These are phyloP conservation scores for Phacellophora camtschatica DNA, from an alignment of 30 jellyfish, hydroid and myxozoan species.

Conservation along the genomic window DNA sequence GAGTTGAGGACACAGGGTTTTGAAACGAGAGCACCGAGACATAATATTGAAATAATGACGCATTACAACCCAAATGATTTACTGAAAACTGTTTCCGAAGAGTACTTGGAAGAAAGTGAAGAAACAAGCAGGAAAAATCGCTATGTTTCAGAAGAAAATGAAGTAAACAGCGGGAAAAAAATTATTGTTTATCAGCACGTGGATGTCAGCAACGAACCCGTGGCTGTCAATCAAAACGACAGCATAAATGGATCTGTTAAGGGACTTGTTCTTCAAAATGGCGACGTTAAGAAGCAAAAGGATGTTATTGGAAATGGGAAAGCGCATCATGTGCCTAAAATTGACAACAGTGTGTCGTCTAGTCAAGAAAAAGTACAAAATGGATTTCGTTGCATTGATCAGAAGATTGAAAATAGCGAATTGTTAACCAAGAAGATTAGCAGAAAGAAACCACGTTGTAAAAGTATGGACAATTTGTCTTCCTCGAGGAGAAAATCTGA, in stretches of 20 bases:
- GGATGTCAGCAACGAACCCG: not conserved
- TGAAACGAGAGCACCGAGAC: too few species aligned
- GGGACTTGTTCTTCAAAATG: not conserved
- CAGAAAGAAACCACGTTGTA: not conserved
- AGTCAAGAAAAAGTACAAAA: not conserved
- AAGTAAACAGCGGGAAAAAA: not conserved
- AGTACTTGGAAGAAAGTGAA: not conserved
- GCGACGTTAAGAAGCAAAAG: not conserved
- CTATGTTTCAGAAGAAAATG: not conserved
- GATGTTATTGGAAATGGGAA: not conserved
- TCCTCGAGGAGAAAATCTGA: slow-evolving; percentile 7
- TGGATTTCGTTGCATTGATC: not conserved
- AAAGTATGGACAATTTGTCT: slow-evolving; percentile 22
- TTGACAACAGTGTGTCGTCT: not conserved
- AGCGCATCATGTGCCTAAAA: not conserved
- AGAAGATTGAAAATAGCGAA: not conserved
- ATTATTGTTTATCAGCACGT: slow-evolving; percentile 22
- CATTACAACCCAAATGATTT: not conserved
- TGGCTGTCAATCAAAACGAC: not conserved
- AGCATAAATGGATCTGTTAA: not conserved
- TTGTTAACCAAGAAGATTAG: not conserved
- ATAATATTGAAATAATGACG: not conserved
- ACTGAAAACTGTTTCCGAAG: not conserved
- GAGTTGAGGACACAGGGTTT: too few species aligned
- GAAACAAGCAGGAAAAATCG: too few species aligned